Percentiles rank a stretch among this genome's conserved stretches.
phyloP scores from a whole-genome alignment of 2,888 invertebrate species.

The Caenorhabditis parvicauda region DNA sequence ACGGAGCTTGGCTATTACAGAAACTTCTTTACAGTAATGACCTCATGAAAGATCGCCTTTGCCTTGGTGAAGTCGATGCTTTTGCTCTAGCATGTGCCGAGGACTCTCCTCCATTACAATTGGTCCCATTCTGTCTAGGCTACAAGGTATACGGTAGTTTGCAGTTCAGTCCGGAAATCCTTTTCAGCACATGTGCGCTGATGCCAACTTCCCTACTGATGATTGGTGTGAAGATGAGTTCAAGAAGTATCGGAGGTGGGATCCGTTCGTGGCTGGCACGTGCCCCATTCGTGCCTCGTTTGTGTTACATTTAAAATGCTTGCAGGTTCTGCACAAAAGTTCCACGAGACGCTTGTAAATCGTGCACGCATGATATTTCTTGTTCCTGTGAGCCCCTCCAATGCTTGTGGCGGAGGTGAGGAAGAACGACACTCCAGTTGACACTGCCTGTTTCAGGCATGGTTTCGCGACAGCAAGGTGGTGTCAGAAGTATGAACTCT shows the following conservation, averaged over 20 bases:
- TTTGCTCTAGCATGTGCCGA: conserved; percentile 47
- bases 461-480: conserved; percentile 47
- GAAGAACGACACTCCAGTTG: not conserved
- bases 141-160: conserved; percentile 25
- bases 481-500: conserved; percentile 49
- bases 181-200: conserved; percentile 40
- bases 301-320: not conserved
- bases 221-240: conserved; percentile 43
- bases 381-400: conserved; percentile 45
- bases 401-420: conserved; percentile 26
- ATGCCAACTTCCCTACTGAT: conserved; percentile 42
- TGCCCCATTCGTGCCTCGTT: too few relatives aligned
- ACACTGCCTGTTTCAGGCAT: conserved; percentile 16
- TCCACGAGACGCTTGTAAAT: not conserved
- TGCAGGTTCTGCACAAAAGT: conserved; percentile 6
- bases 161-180: not conserved
- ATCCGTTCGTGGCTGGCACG: not conserved
- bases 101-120: conserved; percentile 44
- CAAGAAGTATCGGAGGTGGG: not conserved
- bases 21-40: conserved; percentile 25
- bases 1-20: not conserved
- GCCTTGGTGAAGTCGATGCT: conserved; percentile 42
- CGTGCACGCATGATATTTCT: conserved; percentile 26
- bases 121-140: conserved; percentile 49
- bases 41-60: conserved; percentile 44